These are phyloP conservation scores for Ceyx cyanopectus DNA, from an alignment of 2,113 vertebrate species.

Conservation along the genomic window DNA sequence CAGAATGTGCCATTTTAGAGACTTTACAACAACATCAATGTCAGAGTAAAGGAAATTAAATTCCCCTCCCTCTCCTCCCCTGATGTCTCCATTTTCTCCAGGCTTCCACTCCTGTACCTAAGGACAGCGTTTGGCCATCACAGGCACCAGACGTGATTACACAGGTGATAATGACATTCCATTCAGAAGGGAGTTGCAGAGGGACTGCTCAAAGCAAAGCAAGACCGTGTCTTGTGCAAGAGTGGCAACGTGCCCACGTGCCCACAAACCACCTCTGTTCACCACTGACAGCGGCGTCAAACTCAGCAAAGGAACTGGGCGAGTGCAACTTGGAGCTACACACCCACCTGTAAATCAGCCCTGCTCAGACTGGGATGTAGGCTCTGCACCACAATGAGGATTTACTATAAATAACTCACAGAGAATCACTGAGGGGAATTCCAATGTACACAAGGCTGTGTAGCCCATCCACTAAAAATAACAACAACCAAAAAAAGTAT, in stretches of 20 bases:
- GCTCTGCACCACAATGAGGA: neutral
- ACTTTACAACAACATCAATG: conserved; percentile 56
- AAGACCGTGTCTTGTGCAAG: neutral
- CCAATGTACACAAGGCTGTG: neutral
- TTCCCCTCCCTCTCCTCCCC: conserved; percentile 6
- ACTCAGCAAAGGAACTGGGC: neutral
- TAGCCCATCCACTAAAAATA: neutral
- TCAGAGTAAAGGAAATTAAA: conserved; percentile 62
- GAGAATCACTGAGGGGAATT: conserved; percentile 40
- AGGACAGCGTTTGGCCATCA: neutral
- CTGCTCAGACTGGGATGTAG: neutral
- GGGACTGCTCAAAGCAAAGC: neutral
- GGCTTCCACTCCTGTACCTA: neutral
- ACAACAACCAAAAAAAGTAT: neutral
- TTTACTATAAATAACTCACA: conserved; percentile 49
- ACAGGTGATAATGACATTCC: neutral
- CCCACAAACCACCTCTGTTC: neutral
- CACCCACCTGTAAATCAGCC: neutral
- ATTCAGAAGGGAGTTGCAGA: neutral
- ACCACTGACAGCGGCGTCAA: neutral
- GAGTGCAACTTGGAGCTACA: neutral
- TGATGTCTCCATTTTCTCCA: conserved; percentile 19
- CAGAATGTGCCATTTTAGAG: conserved; percentile 58
- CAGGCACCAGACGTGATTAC: neutral
- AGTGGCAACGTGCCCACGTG: neutral